Conservation (phyloP, 2,113 vertebrate genomes). For the Ageneiosus marmoratus region DNA sequence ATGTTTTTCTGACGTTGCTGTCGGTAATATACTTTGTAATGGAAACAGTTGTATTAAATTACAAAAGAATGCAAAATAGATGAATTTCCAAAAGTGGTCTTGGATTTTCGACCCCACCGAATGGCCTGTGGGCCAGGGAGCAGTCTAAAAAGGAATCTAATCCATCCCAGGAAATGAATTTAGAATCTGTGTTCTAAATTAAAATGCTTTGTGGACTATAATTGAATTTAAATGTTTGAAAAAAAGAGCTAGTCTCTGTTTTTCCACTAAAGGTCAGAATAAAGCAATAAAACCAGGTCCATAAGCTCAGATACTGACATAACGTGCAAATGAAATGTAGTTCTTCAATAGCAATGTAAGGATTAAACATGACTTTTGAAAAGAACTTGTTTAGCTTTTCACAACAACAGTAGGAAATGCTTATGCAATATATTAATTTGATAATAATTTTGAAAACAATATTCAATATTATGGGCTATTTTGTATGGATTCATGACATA, state of each 20-base stretch:
- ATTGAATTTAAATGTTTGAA: background rate
- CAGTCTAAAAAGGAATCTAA: background rate
- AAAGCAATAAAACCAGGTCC: background rate
- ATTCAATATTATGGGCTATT: background rate
- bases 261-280: background rate
- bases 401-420: background rate
- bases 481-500: background rate
- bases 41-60: background rate
- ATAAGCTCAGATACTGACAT: background rate
- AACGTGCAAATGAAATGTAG: background rate
- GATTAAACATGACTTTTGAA: background rate
- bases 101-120: background rate
- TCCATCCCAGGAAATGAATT: background rate
- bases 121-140: background rate
- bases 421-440: background rate
- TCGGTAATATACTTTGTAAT: background rate
- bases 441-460: background rate
- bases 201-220: background rate
- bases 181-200: background rate
- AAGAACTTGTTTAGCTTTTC: background rate
- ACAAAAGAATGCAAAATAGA: background rate
- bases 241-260: background rate
- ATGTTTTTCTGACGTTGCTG: background rate
- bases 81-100: background rate
- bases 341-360: background rate